These are phyloP conservation scores for Otus sunia DNA, from an alignment of 2,113 vertebrate species.

Conservation along the genomic window DNA sequence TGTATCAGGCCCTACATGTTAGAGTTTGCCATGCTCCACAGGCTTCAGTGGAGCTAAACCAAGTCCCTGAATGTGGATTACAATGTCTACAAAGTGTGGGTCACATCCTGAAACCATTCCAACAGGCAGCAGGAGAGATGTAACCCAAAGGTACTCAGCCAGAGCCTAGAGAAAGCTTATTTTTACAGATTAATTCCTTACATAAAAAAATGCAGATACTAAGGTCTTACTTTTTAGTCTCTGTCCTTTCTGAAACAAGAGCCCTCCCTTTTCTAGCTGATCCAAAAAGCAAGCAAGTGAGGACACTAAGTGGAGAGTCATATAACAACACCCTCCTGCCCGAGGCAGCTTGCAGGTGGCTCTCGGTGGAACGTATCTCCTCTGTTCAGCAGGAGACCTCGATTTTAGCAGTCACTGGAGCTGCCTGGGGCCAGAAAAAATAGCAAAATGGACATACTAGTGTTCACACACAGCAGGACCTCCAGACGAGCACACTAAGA, in stretches of 20 bases:
- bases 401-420: neutral
- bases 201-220: accelerated
- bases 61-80: neutral
- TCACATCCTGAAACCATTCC: neutral
- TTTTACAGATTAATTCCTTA: neutral
- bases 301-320: conserved; percentile 45
- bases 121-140: neutral
- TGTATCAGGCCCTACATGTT: neutral
- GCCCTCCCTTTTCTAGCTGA: neutral
- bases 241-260: neutral
- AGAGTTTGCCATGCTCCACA: neutral
- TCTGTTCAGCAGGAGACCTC: accelerated
- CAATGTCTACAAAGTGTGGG: neutral
- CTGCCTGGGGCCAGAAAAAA: neutral
- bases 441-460: neutral
- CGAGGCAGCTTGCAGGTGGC: neutral
- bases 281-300: conserved; percentile 13
- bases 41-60: neutral
- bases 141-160: neutral
- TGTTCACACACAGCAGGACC: neutral
- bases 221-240: neutral
- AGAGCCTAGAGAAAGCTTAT: neutral
- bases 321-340: neutral
- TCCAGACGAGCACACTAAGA: neutral
- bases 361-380: neutral